These are phyloP conservation scores for Muntiacus reevesi DNA, from an alignment of 2,113 vertebrate genomes.

Conservation along the genomic window DNA sequence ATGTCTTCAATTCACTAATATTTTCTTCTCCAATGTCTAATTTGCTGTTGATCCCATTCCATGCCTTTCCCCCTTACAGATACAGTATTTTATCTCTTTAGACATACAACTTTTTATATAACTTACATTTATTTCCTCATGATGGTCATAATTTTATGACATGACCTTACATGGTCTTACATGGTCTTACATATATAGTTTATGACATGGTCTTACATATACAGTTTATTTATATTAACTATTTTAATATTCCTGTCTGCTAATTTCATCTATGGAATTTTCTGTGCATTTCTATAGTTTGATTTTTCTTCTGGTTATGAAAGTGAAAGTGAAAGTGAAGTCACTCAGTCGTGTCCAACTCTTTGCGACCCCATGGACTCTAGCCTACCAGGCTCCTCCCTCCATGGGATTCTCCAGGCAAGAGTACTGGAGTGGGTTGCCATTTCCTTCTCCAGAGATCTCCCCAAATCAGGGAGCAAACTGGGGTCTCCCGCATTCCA, in stretches of 20 bases:
- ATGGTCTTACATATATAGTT: neutral
- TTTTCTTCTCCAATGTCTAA: neutral
- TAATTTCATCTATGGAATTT: neutral
- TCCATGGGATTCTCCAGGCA: too few species aligned
- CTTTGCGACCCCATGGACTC: too few species aligned
- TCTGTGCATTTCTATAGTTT: neutral
- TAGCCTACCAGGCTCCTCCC: too few species aligned
- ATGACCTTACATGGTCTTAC: too few species aligned
- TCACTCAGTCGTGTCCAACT: too few species aligned
- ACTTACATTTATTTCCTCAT: neutral
- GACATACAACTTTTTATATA: neutral
- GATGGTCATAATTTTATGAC: neutral
- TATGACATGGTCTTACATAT: neutral
- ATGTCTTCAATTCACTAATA: neutral
- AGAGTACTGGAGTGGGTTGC: too few species aligned
- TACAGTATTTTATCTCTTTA: neutral
- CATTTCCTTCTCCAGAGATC: too few species aligned
- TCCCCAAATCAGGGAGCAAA: too few species aligned
- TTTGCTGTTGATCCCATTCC: neutral
- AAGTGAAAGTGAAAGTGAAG: too few species aligned
- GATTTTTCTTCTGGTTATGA: neutral
- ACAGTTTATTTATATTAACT: neutral
- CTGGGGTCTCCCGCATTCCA: too few species aligned
- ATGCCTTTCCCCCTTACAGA: neutral
- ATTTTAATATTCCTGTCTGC: neutral